Base-by-base conservation (phyloP, 1,140 invertebrate species). In the Heliconius himera region DNA sequence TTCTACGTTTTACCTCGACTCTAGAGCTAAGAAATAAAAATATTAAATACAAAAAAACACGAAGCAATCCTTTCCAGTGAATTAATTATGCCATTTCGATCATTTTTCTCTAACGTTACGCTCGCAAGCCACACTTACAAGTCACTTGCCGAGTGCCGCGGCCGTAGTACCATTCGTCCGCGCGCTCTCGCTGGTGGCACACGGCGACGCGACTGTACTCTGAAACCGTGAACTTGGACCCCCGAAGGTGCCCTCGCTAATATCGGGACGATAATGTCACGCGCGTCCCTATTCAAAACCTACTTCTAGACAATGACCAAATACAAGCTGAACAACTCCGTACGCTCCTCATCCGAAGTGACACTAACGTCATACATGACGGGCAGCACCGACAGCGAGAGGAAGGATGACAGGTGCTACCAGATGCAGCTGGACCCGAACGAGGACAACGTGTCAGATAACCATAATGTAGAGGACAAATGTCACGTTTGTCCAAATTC, bases 361-460 rank as follows among this genome's bases (percentile, higher is more conserved):
- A 95, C 94, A 8, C 83, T 95, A 11, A 95, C 94, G 0, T 90
- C 93, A 13, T 95, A 93, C 84, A 89, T 95, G 86, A 84, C 89
- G 9, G 91, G 89, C 8, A 91, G 85, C 77, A 84, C 82, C 16
- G 86, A 89, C 33, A 80, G 75, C 72, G 80, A 84, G 71, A 85
- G 84, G 73, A 83, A 88, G 51, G 85, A 88, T 26, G 83, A 81
- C n/a, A 41, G 46, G 79, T 82, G 8, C 41, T 88, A 87, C 56
- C 86, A 88, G 76, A 85, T 88, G 36, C 82, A 80, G 49, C 54
- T 84, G 72, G 85, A 90, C 51, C 80, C 82, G 3, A 88, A 89
- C 71, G 89, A 91, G 54, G 90, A 88, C 73, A 90, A 88, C 77
- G 85, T 85, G 20, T 79, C 82, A 8, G 87, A 89, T 1, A 91